phyloP scores from a whole-genome alignment of 1,140 invertebrate species.

The Drosophila prosaltans region DNA sequence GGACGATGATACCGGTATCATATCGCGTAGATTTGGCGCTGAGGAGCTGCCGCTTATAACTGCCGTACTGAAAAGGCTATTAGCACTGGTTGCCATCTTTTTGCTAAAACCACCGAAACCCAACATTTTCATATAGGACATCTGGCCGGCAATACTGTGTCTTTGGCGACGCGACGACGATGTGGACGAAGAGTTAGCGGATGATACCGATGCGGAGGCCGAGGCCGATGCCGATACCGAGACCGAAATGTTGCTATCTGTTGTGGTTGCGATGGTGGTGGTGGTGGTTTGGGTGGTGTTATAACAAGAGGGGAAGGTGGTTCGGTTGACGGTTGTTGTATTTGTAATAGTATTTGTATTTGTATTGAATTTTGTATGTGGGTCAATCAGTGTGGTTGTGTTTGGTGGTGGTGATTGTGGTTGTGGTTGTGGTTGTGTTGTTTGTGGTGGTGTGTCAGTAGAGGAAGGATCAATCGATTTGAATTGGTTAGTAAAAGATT shows the following conservation, averaged over 20 bases:
- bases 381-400: conserved; percentile 14
- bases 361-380: conserved; percentile 24
- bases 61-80: conserved; percentile 95
- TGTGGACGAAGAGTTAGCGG: conserved; percentile 70
- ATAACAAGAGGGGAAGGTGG: conserved; percentile 50
- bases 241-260: conserved; percentile 78
- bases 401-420: conserved; percentile 27
- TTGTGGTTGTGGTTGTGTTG: conserved; percentile 13
- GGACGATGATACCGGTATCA: conserved; percentile 90
- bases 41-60: conserved; percentile 96
- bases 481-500: conserved; percentile 60
- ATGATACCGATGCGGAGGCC: conserved; percentile 72
- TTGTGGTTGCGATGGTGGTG: conserved; percentile 65
- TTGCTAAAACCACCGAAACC: conserved; percentile 87
- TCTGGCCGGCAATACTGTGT: conserved; percentile 96
- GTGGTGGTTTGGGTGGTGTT: conserved; percentile 58
- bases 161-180: conserved; percentile 90
- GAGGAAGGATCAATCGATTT: conserved; percentile 51
- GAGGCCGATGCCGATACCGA: conserved; percentile 73
- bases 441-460: conserved; percentile 49
- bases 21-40: conserved; percentile 94
- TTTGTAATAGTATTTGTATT: conserved; percentile 32
- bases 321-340: conserved; percentile 26
- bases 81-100: conserved; percentile 89
- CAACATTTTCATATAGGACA: conserved; percentile 95